Base-by-base conservation (phyloP, 2,888 invertebrate genomes). In the Merodon equestris region DNA sequence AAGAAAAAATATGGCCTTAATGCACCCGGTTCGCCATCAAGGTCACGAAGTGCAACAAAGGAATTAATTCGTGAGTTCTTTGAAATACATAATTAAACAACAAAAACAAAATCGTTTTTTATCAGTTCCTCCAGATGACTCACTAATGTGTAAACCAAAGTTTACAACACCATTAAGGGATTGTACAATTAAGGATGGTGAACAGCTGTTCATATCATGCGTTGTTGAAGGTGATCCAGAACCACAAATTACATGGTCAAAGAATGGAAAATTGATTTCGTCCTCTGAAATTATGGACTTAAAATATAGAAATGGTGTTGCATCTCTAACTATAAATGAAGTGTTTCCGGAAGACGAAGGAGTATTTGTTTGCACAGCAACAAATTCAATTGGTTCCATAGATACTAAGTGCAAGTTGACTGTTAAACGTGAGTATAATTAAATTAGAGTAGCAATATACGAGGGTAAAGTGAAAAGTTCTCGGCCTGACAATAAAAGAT, bases 291-390 rank as follows among this genome's bases (percentile, higher is more conserved):
- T 96, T 38, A 92, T 98, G 85, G 96, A 97, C 87, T 91, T 98
- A 71, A 97, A 96, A 88, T 97, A 97, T 89, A 96, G 96, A 89
- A 94, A 94, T 87, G 95, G 96, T 57, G 92, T 95, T 10, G 97
- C 97, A 0, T 94, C 94, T 17, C 90, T 98, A 51, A 93, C 93
- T 60, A 97, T 98, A 85, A 94, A 94, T 85, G 98, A 98, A 90
- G 93, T 97, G 51, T 98, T 96, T 91, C 97, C 97, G 0, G 97
- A 98, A 89, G 97, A 98, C 87, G 97, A 97, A 88, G 97, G 95
- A 17, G 93, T 94, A 73, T 98, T 97, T 88, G 91, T 93, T 7
- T 97, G 98, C 87, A 94, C 94, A 86, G 98, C 98, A 18, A 95
- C 93, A 82, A 99, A 98, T 90, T 95, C 96, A 77, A 93, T 96